Evolutionary conservation across 2,888 invertebrate species (phyloP), one percentile per base, ranked within the genome.

Genomic region (Drosophila buzzatii): DNA sequence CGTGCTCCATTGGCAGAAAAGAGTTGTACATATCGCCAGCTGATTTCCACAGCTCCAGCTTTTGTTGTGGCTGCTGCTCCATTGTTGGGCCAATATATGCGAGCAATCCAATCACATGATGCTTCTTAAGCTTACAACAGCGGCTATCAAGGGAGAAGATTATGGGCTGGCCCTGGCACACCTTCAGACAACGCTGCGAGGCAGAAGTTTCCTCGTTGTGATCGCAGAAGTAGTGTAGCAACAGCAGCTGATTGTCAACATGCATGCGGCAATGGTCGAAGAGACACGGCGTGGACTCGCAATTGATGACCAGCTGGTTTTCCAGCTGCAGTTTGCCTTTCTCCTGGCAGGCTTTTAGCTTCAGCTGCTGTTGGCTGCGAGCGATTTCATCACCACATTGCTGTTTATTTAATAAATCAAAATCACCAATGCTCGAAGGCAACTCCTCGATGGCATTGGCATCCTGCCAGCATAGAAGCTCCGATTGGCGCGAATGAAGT

Each of bases 201-300:
- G 56, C 53, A 2, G 27, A 23, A 0, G 59, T 35, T n/a, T 66
- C 44, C 14, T 66, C 61, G 14, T 66, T 62, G 18, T 87, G 86
- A 23, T 85, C 76, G 33, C 55, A 70, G 23, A 76, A 56, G 39
- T 85, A 86, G 73, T 88, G 88, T 27, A 79, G 70, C 56, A 74
- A 35, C 5, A 80, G 49, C 23, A 88, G 44, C 51, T 82, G 90
- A 33, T 63, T 81, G 45, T 89, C 73, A 2, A 87, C 52, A 8
- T 20, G 41, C 0, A 57, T 71, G 4, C 42, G 59, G 23, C 86
- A 87, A 31, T 68, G n/a, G 0, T 73, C 67, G 16, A 73, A 83
- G 3, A 73, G 27, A 37, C 86, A 87, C 2, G 56, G 37, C 37
- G 51, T 72, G 0, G 51, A 56, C 0, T 63, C 71, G 42, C 62